A percentile compares a stretch with the other conserved stretches of the same genome.
These are phyloP conservation scores for Acronicta psi DNA, from an alignment of 2,888 invertebrate species.

Conservation along the genomic window DNA sequence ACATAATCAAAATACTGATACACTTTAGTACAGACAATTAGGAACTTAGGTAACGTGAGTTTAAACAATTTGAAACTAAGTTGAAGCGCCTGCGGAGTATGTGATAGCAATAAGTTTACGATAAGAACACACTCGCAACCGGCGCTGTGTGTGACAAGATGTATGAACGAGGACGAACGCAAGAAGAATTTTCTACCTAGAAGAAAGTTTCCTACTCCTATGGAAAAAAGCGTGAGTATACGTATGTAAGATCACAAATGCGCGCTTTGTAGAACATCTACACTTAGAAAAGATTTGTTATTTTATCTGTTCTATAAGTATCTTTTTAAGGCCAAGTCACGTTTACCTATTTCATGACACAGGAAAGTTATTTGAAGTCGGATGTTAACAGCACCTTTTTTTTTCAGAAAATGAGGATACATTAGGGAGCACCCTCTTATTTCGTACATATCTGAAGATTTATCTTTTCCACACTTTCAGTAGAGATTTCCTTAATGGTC, in stretches of 20 bases:
- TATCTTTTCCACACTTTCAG: conserved; percentile 17
- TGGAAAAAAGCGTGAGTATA: no score
- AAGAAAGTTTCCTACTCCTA: no score
- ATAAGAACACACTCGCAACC: conserved; percentile 12
- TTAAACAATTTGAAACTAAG: conserved; percentile 5
- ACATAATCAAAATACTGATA: conserved; percentile 7
- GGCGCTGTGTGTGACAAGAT: no score
- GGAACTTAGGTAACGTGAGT: no score
- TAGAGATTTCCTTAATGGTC: conserved; percentile 8
- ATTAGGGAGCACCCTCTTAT: conserved; percentile 24
- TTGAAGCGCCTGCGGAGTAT: conserved; percentile 34
- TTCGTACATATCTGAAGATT: conserved; percentile 16
- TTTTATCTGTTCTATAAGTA: not conserved
- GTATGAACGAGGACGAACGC: no score
- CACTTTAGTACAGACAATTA: no score
- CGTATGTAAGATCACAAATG: no score
- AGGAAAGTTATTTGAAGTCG: conserved; percentile 21
- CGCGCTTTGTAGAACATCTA: conserved; percentile 5
- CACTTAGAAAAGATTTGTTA: not conserved
- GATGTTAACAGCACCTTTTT: conserved; percentile 18
- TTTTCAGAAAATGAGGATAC: conserved; percentile 25
- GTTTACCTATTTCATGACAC: conserved; percentile 30
- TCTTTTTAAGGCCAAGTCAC: conserved; percentile 36
- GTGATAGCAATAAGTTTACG: conserved; percentile 43
- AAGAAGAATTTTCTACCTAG: no score